Evolutionary conservation across 2,888 invertebrate genomes (phyloP), one percentile per base, ranked within the genome.

Genomic region (Apomyelois bistriatella): DNA sequence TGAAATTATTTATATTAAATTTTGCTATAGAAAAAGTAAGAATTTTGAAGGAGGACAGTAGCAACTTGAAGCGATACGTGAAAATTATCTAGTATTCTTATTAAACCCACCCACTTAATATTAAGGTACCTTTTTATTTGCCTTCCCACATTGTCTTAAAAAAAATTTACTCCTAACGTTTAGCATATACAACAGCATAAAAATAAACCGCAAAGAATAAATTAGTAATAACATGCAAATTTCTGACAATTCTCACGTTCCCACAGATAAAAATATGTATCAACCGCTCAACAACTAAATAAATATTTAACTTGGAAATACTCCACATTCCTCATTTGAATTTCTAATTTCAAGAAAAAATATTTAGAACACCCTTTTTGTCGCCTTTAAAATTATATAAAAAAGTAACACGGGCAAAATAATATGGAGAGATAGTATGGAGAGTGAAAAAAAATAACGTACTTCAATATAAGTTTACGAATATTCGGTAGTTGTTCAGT

Each of bases 251-350:
- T 41, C 10, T 13, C 32, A 46, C 46, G 46, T 46, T 46, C 13
- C 32, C 10, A 15, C 16, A n/a, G 32, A 46, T 32, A 32, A 46
- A 46, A 35, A 46, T 46, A 46, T 46, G 30, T 46, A 30, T 28
- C 43, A 30, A 28, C 16, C 28, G 35, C 46, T 46, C 46, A 9
- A 13, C 32, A 46, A 46, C 46, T 32, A 46, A 46, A 46, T 41
- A 46, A 46, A 46, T 32, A 46, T 46, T 46, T 46, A 13, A 10
- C 46, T 46, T 46, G 46, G 32, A 46, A 46, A 46, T 46, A 46
- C 32, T 32, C 46, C 46, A 16, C 32, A n/a, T 43, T 43, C 12
- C 12, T 28, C 28, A 43, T 46, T 46, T 35, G 32, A 46, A 32
- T 46, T 32, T 32, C 46, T 35, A 46, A 46, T 46, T 15, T 15